A percentile compares a stretch with the other conserved stretches of the same genome.
Conservation (phyloP, 1,140 invertebrate genomes). For the Bombus pyrosoma region DNA sequence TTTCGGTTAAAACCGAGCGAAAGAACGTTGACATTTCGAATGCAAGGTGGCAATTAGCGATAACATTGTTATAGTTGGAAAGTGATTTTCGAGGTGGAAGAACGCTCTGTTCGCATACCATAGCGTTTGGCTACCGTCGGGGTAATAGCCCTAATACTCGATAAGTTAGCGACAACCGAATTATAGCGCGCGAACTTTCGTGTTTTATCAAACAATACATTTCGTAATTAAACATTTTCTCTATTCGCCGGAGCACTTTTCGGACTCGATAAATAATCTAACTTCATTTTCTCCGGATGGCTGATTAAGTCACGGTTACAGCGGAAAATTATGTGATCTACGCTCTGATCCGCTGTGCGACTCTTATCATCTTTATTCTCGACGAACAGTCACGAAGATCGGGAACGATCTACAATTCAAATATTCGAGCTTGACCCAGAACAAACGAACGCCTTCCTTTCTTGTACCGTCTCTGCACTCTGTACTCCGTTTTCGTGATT, state of each 20-base stretch:
- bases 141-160: background rate
- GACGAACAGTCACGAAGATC: background rate
- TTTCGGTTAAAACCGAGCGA: background rate
- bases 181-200: background rate
- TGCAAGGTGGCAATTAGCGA: conserved; percentile 42
- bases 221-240: background rate
- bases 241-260: background rate
- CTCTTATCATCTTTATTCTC: conserved; percentile 13
- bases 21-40: conserved; percentile 38
- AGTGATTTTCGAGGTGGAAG: conserved; percentile 28
- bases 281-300: conserved; percentile 19
- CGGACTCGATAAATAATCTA: background rate
- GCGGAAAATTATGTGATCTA: background rate
- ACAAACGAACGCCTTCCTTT: conserved; percentile 11
- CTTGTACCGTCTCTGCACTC: no score
- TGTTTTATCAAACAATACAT: background rate
- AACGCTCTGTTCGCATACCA: no score
- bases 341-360: background rate
- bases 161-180: background rate
- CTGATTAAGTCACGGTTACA: conserved; percentile 13
- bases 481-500: background rate
- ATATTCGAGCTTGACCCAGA: conserved; percentile 36
- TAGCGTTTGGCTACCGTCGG: background rate
- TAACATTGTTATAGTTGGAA: conserved; percentile 37
- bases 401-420: conserved; percentile 33